Evolutionary conservation across 2,113 vertebrate species (phyloP).

Genomic region (Zeus faber): DNA sequence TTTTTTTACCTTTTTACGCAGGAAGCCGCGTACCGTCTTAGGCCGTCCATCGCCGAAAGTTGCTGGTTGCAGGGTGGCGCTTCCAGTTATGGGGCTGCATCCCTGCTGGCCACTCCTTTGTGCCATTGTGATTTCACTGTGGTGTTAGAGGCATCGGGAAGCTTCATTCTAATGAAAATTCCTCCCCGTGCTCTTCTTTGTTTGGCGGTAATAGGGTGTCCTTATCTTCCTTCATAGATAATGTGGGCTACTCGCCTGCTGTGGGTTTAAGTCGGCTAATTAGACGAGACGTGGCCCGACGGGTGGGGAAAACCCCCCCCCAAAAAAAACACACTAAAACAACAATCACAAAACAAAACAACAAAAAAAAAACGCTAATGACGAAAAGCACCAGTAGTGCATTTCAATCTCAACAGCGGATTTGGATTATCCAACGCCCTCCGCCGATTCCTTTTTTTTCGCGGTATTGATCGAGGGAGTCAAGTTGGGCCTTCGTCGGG

Average conservation of each 20-base stretch:
- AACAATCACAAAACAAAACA: conserved; percentile 51
- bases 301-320: conserved; percentile 52
- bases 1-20: conserved; percentile 35
- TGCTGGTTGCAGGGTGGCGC: conserved; percentile 59
- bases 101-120: conserved; percentile 62
- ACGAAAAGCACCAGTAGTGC: conserved; percentile 33
- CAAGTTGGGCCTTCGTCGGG: conserved; percentile 23
- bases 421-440: conserved; percentile 26
- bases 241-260: conserved; percentile 69
- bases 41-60: conserved; percentile 47
- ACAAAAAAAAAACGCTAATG: conserved; percentile 31
- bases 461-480: conserved; percentile 31
- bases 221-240: conserved; percentile 66
- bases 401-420: conserved; percentile 20
- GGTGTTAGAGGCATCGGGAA: conserved; percentile 65
- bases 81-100: conserved; percentile 69
- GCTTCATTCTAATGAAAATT: conserved; percentile 85
- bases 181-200: conserved; percentile 73
- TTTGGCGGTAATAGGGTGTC: conserved; percentile 64
- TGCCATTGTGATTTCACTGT: conserved; percentile 74
- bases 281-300: conserved; percentile 67
- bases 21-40: conserved; percentile 47
- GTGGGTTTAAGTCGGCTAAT: conserved; percentile 79
- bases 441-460: background rate
- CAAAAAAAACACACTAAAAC: conserved; percentile 51